Base-by-base conservation (phyloP, 2,113 vertebrate genomes). In the Paradisaea rubra region DNA sequence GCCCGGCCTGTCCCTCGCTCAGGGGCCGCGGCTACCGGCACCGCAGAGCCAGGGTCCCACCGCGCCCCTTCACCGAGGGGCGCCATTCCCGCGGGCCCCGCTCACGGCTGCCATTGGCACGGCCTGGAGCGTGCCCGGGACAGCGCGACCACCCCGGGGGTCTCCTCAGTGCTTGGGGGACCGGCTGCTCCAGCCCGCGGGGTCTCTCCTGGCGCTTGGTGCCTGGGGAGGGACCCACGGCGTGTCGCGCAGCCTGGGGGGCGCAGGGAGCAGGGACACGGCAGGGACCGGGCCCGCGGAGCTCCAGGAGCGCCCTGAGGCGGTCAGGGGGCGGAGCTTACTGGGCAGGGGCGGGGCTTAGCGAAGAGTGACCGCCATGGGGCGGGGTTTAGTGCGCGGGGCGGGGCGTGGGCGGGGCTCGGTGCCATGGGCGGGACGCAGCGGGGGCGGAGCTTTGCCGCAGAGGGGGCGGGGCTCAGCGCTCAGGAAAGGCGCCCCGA, bases 291-390 rank as follows among this genome's bases (percentile, higher is more conserved):
- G 20, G 25, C 44, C 31, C 21, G 2, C 7, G 22, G 44, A 2
- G 16, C 44, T 7, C 16, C 17, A 2, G 14, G 3, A 42, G 7
- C 15, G 13, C 44, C 35, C 35, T 22, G 35, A 21, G 42, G 17
- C 25, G 10, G 15, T 0, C 2, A 5, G 10, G 37, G 18, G 81
- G 66, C 47, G 80, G 80, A 0, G 37, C 37, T 52, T 25, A 59
- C n/a, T 23, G 3, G 9, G 1, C 7, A 15, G 11, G 13, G 52
- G 78, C 41, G 81, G 27, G 11, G 41, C 41, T 33, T 39, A 7
- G 2, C 11, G 14, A 1, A 12, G 17, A 0, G 23, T 0, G 22
- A 23, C 1, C 3, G 13, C 20, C 13, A 9, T 9, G 12, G 35
- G 37, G 59, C 37, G 59, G 37, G 2, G 37, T 28, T 37, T 18